Conservation (phyloP, 2,888 invertebrate genomes). For the Athalia rosae region DNA sequence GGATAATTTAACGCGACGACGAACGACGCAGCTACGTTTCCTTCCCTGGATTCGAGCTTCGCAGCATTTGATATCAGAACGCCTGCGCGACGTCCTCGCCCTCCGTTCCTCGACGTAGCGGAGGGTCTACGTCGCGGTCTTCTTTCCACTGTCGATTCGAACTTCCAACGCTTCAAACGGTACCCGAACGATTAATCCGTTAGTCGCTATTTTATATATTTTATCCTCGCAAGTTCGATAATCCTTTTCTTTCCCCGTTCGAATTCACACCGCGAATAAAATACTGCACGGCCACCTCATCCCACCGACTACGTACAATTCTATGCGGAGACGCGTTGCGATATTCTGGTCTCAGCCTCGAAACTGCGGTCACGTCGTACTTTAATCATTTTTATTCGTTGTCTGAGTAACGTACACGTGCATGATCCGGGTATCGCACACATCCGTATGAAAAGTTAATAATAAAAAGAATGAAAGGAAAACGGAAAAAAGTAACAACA, state of each 20-base stretch:
- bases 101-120: neutral
- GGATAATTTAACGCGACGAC: neutral
- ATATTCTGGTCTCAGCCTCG: neutral
- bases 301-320: neutral
- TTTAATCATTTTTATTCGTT: conserved; percentile 4
- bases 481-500: neutral
- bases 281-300: neutral
- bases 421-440: neutral
- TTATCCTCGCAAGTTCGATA: too few species aligned
- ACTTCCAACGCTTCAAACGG: too few species aligned
- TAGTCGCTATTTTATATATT: too few species aligned
- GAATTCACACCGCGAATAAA: neutral
- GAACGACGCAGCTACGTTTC: conserved; percentile 20
- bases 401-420: neutral
- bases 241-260: neutral
- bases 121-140: neutral
- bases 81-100: conserved; percentile 30
- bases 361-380: conserved; percentile 26
- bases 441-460: neutral
- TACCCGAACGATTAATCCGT: too few species aligned
- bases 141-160: neutral
- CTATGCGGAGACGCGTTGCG: neutral
- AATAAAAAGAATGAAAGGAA: neutral
- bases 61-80: neutral
- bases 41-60: conserved; percentile 6